Evolutionary conservation across 2,888 invertebrate genomes (phyloP), one percentile per base, ranked within the genome.

Genomic region (Rosalia funebris): DNA sequence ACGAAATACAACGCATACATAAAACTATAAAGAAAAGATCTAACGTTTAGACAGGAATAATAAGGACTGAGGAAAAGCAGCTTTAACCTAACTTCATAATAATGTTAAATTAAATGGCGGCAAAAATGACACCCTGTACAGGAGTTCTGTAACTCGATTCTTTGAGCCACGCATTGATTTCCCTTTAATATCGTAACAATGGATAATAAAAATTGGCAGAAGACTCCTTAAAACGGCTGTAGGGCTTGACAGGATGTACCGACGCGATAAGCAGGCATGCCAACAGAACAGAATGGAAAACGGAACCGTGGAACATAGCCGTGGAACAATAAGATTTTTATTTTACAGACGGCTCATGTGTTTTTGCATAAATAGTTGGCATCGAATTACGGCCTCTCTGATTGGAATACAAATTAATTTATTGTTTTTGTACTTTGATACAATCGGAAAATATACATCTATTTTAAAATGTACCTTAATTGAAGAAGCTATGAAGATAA

Each of bases 321-420:
- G n/a, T n/a, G n/a, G n/a, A 56, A 47, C 56, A 46, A 56, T 46
- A 20, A 25, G 39, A 56, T 39, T 42, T 34, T 56, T 50, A 56
- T 56, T 56, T 37, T 39, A 47, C 46, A 56, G 56, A 46, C 31
- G 46, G 36, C 46, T 46, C 46, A 17, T 39, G n/a, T 39, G 32
- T 46, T 46, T 56, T 56, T 45, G 56, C 56, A 56, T 56, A 56
- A 46, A 37, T 47, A 46, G 45, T 56, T 56, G 39, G 56, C 56
- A 47, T 36, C 45, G 25, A 56, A 56, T 56, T 46, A 46, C 39
- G 16, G 12, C 9, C 12, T 3, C 19, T 19, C 17, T 56, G 56
- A 45, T 20, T 1, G 9, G 56, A 31, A 46, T 56, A 39, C 16
- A 36, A 56, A 56, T 56, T 20, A 37, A 12, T 11, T 14, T 50